Conservation (phyloP, 2,113 vertebrate genomes). For the Geococcyx californianus region DNA sequence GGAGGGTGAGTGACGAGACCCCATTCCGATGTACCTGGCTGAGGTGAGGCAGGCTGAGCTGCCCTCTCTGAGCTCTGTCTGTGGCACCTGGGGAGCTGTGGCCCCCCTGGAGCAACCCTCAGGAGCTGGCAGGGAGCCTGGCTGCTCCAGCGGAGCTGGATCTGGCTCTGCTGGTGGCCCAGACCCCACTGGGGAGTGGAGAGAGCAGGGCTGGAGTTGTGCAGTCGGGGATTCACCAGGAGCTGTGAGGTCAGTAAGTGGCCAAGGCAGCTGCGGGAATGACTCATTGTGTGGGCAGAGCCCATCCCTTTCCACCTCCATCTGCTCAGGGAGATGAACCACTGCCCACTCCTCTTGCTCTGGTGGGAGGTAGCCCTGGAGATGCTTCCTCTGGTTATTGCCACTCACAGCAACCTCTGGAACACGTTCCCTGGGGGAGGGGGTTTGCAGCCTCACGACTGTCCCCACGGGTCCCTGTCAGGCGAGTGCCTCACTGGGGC, state of each 20-base stretch:
- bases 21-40: too few relatives aligned
- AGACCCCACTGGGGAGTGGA: background rate
- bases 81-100: too few relatives aligned
- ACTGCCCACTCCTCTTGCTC: too few relatives aligned
- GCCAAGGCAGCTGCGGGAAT: too few relatives aligned
- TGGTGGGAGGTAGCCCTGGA: background rate
- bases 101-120: background rate
- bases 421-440: rapidly evolving
- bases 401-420: background rate
- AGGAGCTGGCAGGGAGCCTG: background rate
- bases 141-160: too few relatives aligned
- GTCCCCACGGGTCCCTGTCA: background rate
- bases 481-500: background rate
- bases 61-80: background rate
- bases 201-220: background rate
- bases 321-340: background rate
- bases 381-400: background rate
- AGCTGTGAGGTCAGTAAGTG: background rate
- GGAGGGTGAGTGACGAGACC: background rate
- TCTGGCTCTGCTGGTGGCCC: too few relatives aligned
- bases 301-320: background rate
- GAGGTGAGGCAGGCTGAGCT: background rate
- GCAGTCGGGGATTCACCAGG: background rate
- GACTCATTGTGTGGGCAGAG: too few relatives aligned
- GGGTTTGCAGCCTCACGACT: background rate